Conservation (phyloP, 1,140 invertebrate genomes). For the Anagrus nilaparvatae region DNA sequence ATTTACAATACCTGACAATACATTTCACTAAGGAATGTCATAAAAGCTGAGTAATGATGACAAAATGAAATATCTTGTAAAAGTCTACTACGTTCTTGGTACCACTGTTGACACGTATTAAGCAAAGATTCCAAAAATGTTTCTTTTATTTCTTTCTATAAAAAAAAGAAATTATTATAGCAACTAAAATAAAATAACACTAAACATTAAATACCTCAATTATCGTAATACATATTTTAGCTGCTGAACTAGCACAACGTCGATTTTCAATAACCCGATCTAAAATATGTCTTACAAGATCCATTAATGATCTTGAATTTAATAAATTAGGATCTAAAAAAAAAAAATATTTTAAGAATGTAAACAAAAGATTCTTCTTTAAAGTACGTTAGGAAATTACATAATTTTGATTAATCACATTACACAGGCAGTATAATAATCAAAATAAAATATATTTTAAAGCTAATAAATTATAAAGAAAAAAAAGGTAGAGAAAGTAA, state of each 20-base stretch:
- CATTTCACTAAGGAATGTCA: constrained; percentile 81
- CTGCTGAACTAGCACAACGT: constrained; percentile 65
- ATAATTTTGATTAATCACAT: too few species aligned
- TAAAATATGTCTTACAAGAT: constrained; percentile 70
- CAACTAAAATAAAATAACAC: constrained; percentile 1
- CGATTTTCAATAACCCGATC: constrained; percentile 67
- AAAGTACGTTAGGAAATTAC: too few species aligned
- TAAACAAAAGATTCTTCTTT: too few species aligned
- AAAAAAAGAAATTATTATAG: constrained; percentile 7
- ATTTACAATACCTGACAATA: constrained; percentile 73
- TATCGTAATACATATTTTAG: constrained; percentile 70
- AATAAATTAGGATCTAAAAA: constrained; percentile 64
- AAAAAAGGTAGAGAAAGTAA: neutral
- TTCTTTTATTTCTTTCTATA: constrained; percentile 68
- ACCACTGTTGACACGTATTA: constrained; percentile 84
- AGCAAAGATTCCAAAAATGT: constrained; percentile 80
- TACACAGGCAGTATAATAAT: too few species aligned
- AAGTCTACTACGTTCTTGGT: constrained; percentile 69
- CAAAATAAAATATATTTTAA: too few species aligned
- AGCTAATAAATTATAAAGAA: too few species aligned
- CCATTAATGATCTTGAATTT: constrained; percentile 68
- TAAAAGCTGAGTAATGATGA: constrained; percentile 56
- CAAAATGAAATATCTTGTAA: constrained; percentile 29
- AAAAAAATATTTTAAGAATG: too few species aligned
- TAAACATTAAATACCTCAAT: constrained; percentile 51